Percentiles rank a stretch among this genome's conserved stretches.
These are phyloP conservation scores for Excalfactoria chinensis DNA, from an alignment of 2,113 vertebrate species.

Conservation along the genomic window DNA sequence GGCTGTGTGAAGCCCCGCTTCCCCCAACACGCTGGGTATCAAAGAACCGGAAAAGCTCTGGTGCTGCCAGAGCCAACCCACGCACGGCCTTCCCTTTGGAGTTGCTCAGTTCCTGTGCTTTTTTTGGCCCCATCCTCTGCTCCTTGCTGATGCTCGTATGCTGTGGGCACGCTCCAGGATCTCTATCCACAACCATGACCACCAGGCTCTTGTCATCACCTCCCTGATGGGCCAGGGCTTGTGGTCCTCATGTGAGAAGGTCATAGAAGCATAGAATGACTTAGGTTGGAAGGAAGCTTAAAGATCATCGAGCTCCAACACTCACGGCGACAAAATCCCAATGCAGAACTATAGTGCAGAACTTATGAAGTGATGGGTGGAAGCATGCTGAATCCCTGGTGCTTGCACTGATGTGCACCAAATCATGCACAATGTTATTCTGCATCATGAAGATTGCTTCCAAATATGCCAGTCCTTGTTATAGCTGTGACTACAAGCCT, in stretches of 20 bases:
- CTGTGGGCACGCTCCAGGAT: neutral
- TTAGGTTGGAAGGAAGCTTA: no score
- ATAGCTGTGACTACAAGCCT: neutral
- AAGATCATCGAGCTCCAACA: no score
- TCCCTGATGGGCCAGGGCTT: neutral
- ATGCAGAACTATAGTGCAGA: neutral
- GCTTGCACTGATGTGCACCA: neutral
- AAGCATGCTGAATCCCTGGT: neutral
- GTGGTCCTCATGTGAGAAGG: neutral
- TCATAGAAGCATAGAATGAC: no score
- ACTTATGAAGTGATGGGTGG: neutral
- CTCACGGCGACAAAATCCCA: neutral
- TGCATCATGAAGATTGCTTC: neutral
- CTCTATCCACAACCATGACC: neutral
- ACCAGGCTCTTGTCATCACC: neutral
- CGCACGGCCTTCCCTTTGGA: slow-evolving; percentile 2
- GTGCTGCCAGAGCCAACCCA: neutral
- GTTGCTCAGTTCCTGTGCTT: slow-evolving; percentile 53
- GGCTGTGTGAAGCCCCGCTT: neutral
- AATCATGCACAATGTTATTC: neutral
- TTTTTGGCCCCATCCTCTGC: slow-evolving; percentile 6
- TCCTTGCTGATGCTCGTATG: neutral
- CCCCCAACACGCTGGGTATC: neutral
- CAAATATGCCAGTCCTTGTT: neutral
- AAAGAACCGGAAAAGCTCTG: slow-evolving; percentile 36